phyloP scores from a whole-genome alignment of 2,888 invertebrate genomes.

The Melanargia galathea region DNA sequence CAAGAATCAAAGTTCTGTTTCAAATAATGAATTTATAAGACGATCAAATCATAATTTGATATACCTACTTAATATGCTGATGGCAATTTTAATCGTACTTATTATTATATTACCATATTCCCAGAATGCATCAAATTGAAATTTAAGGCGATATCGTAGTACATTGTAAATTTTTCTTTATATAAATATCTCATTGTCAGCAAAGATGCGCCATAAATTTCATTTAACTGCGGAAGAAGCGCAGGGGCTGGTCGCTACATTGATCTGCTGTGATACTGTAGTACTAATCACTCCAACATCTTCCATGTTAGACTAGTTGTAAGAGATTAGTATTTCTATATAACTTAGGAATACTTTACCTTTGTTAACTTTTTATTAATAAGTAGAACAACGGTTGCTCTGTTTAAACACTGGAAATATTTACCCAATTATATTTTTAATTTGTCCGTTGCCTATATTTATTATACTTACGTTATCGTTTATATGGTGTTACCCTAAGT shows the following conservation, averaged over 20 bases:
- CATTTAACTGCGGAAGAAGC: constrained; percentile 47
- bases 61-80: not conserved
- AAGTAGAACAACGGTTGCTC: constrained; percentile 69
- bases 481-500: constrained; percentile 69
- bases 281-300: constrained; percentile 74
- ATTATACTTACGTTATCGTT: constrained; percentile 65
- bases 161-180: constrained; percentile 7
- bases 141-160: constrained; percentile 13
- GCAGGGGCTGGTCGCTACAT: constrained; percentile 64
- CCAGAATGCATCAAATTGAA: constrained; percentile 16
- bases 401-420: constrained; percentile 63
- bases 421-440: constrained; percentile 63
- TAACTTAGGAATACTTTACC: constrained; percentile 68
- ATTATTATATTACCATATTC: not conserved
- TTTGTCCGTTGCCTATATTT: constrained; percentile 71
- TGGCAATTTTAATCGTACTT: no score
- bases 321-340: constrained; percentile 77
- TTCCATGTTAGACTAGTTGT: constrained; percentile 77
- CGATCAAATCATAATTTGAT: not conserved
- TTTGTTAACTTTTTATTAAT: constrained; percentile 78
- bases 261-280: constrained; percentile 80
- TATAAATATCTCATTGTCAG: not conserved
- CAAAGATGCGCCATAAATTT: constrained; percentile 22
- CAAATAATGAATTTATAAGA: constrained; percentile 21
- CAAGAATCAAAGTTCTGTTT: constrained; percentile 36